Evolutionary conservation across 1,140 invertebrate species (phyloP).

Genomic region (Drosophila arizonae): DNA sequence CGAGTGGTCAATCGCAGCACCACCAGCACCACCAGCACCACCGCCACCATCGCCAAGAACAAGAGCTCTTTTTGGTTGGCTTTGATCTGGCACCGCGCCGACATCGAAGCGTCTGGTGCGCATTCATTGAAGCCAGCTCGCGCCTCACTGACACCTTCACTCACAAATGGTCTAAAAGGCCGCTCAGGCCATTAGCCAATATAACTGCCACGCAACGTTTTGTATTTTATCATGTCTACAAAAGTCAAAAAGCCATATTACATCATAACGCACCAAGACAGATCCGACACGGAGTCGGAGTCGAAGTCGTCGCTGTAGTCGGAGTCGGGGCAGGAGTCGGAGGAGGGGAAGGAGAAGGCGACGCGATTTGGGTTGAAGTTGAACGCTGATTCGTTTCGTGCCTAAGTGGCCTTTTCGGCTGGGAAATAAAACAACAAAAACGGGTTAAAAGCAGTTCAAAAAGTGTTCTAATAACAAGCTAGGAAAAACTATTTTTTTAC

Average conservation of each 20-base stretch:
- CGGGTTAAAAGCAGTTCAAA: slow-evolving; percentile 53
- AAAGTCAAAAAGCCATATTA: slow-evolving; percentile 81
- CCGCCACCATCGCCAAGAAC: slow-evolving; percentile 29
- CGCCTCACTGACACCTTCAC: slow-evolving; percentile 57
- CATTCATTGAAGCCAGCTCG: slow-evolving; percentile 43
- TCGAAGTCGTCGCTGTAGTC: slow-evolving; percentile 21
- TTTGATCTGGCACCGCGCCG: slow-evolving; percentile 35
- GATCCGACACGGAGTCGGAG: slow-evolving; percentile 37
- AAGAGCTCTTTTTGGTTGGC: slow-evolving; percentile 21
- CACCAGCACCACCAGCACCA: slow-evolving; percentile 22
- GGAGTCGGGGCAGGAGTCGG: background rate
- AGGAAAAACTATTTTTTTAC: slow-evolving; percentile 56
- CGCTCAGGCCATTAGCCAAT: slow-evolving; percentile 75
- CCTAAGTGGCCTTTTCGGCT: slow-evolving; percentile 74
- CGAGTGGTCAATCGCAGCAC: slow-evolving; percentile 58
- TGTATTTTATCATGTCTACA: slow-evolving; percentile 81
- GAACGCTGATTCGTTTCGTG: slow-evolving; percentile 62
- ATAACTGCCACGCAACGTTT: slow-evolving; percentile 80
- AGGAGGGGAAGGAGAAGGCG: background rate
- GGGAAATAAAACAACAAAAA: slow-evolving; percentile 2
- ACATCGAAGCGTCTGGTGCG: slow-evolving; percentile 6
- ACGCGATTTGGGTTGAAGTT: slow-evolving; percentile 3
- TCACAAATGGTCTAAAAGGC: slow-evolving; percentile 79
- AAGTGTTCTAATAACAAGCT: slow-evolving; percentile 79
- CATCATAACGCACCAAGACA: slow-evolving; percentile 65